A percentile compares a stretch with the other conserved stretches of the same genome.
phyloP scores from a whole-genome alignment of 1,140 invertebrate species.

The Nasonia vitripennis region DNA sequence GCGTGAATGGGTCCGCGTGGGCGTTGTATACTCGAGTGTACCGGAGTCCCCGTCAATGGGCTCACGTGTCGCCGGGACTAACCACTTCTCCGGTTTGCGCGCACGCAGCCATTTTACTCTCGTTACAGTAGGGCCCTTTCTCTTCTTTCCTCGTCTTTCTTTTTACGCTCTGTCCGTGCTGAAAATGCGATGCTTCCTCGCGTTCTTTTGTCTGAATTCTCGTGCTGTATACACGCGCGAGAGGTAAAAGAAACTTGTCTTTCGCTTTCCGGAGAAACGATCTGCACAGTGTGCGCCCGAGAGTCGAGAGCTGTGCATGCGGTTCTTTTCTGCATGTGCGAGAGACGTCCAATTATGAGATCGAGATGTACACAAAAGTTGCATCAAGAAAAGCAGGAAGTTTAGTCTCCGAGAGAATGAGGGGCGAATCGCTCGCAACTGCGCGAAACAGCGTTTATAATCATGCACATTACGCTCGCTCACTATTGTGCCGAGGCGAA shows the following conservation, averaged over 20 bases:
- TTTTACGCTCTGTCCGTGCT: not conserved
- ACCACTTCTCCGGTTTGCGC: not conserved
- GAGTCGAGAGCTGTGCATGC: not conserved
- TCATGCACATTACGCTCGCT: not conserved
- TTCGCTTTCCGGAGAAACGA: not conserved
- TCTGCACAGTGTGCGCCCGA: not conserved
- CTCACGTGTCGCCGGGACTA: not conserved
- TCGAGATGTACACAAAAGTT: not conserved
- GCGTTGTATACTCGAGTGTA: conserved; percentile 15
- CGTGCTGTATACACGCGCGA: not conserved
- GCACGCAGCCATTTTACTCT: not conserved
- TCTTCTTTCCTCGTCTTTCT: not conserved
- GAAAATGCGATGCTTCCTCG: not conserved
- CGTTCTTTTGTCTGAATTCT: not conserved
- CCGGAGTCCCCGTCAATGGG: not conserved
- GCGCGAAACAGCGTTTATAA: not conserved
- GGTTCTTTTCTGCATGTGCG: not conserved
- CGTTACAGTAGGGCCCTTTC: not conserved
- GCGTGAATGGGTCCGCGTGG: conserved; percentile 24
- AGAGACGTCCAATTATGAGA: not conserved
- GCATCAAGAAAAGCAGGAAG: not conserved
- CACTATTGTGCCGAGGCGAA: not conserved
- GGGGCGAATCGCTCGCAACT: not conserved
- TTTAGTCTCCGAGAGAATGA: not conserved
- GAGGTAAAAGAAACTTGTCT: not conserved